Evolutionary conservation across 2,797 vertebrate genomes (phyloP).

Genomic region (Chelon auratus): DNA sequence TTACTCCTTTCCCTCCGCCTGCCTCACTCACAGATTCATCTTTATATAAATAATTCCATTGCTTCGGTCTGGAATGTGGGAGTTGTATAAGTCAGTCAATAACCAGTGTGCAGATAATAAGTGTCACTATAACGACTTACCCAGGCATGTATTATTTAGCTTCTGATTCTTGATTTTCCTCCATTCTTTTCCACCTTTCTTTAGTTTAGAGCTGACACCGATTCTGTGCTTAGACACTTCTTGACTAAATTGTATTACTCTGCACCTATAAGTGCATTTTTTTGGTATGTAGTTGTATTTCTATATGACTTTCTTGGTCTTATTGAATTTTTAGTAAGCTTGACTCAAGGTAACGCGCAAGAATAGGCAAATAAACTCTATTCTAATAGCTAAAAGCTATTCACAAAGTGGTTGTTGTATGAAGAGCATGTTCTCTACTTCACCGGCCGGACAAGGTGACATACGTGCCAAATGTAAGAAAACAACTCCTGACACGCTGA

Average conservation of each 20-base stretch:
- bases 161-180: background rate
- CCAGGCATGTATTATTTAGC: background rate
- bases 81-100: constrained; percentile 41
- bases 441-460: background rate
- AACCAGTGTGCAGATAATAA: constrained; percentile 6
- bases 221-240: too few relatives aligned
- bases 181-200: too few relatives aligned
- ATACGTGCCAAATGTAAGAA: background rate
- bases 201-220: too few relatives aligned
- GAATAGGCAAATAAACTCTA: too few relatives aligned
- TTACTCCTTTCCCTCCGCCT: background rate
- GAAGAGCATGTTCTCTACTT: background rate
- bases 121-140: background rate
- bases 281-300: too few relatives aligned
- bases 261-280: too few relatives aligned
- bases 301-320: too few relatives aligned
- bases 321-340: too few relatives aligned
- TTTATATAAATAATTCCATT: background rate
- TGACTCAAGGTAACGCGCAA: too few relatives aligned
- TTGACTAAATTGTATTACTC: too few relatives aligned
- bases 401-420: too few relatives aligned
- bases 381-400: too few relatives aligned
- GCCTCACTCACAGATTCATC: background rate
- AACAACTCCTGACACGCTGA: background rate
- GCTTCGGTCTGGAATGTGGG: background rate